A percentile compares a stretch with the other conserved stretches of the same genome.
These are phyloP conservation scores for Podotricha telesiphe DNA, from an alignment of 2,888 invertebrate species.

Conservation along the genomic window DNA sequence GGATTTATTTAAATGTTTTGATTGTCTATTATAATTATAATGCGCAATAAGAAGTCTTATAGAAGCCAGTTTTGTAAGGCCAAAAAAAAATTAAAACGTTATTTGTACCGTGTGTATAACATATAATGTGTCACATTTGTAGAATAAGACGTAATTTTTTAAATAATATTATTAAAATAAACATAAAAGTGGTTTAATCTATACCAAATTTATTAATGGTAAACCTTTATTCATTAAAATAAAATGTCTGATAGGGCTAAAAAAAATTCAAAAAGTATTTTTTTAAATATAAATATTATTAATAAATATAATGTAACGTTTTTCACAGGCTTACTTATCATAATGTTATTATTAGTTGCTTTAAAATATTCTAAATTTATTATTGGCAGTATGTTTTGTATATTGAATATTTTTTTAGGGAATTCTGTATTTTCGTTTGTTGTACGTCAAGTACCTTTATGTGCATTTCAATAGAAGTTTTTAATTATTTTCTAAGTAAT, in stretches of 20 bases:
- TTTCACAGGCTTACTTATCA: background rate
- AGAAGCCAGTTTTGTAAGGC: background rate
- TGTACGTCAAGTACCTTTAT: background rate
- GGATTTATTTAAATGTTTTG: background rate
- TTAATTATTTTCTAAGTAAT: background rate
- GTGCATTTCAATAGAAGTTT: conserved; percentile 18
- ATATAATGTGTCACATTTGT: conserved; percentile 7
- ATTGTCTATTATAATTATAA: background rate
- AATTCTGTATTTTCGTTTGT: background rate
- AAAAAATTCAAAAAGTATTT: background rate
- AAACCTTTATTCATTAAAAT: background rate
- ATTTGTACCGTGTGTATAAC: background rate
- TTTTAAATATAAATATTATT: background rate
- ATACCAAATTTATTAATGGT: conserved; percentile 10
- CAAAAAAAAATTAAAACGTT: background rate
- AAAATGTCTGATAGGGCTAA: background rate
- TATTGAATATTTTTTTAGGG: background rate
- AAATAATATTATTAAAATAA: background rate
- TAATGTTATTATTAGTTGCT: background rate
- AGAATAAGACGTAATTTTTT: conserved; percentile 11
- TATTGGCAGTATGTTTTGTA: background rate
- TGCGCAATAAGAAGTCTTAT: background rate
- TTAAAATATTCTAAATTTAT: background rate
- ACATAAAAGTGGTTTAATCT: background rate
- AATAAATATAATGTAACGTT: background rate